Evolutionary conservation across 2,113 vertebrate species (phyloP).

Genomic region (Fregata magnificens): DNA sequence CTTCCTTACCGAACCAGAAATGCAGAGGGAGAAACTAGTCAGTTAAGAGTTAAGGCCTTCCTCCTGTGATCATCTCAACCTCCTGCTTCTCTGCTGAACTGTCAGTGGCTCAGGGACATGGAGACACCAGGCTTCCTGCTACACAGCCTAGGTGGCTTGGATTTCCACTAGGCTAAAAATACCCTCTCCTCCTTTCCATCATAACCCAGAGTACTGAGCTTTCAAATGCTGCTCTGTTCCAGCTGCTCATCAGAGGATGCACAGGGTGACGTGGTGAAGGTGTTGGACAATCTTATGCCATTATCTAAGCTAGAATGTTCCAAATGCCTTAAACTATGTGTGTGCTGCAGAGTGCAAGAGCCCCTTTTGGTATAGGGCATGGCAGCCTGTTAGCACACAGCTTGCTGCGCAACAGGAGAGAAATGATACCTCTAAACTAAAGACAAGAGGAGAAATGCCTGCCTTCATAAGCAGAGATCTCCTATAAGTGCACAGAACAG

Average conservation of each 20-base stretch:
- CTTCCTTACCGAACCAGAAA: background rate
- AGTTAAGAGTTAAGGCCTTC: background rate
- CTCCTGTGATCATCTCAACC: background rate
- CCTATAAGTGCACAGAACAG: background rate
- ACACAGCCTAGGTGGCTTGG: background rate
- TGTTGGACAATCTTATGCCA: fast-evolving
- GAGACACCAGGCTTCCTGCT: background rate
- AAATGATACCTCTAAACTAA: background rate
- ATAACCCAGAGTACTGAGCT: background rate
- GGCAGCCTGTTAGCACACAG: background rate
- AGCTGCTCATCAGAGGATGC: background rate
- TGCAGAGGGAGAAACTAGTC: background rate
- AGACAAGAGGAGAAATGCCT: background rate
- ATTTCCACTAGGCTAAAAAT: background rate
- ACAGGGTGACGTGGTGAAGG: background rate
- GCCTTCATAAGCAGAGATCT: background rate
- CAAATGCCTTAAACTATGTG: background rate
- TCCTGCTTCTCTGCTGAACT: background rate
- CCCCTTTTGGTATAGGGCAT: background rate
- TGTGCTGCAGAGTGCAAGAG: background rate
- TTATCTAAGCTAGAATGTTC: background rate
- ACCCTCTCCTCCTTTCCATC: background rate
- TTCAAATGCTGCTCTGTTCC: background rate
- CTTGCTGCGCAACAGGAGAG: background rate
- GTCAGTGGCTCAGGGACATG: background rate